A percentile compares a stretch with the other conserved stretches of the same genome.
Conservation (phyloP, 2,888 invertebrate genomes). For the Brenthis hecate region DNA sequence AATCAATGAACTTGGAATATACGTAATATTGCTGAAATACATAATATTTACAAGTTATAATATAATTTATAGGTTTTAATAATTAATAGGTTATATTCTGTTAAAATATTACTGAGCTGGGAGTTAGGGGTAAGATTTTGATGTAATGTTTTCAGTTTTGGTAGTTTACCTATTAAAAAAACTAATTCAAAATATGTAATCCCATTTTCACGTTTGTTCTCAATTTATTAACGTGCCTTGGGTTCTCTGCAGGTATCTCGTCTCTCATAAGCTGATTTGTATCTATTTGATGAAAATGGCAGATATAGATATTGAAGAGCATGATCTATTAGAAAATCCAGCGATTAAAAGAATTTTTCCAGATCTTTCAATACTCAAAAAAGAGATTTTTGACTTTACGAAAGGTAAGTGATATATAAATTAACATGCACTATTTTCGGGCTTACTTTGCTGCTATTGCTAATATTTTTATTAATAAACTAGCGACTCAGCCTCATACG, state of each 20-base stretch:
- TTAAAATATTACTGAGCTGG: too few relatives aligned
- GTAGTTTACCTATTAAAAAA: too few relatives aligned
- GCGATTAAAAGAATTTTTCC: constrained; percentile 58
- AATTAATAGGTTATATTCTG: too few relatives aligned
- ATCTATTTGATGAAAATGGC: constrained; percentile 39
- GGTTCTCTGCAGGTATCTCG: background rate
- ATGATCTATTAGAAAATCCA: constrained; percentile 65
- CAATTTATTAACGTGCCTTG: background rate
- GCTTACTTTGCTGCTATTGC: too few relatives aligned
- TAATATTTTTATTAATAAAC: too few relatives aligned
- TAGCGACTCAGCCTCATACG: too few relatives aligned
- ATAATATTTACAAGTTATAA: background rate
- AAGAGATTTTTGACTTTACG: constrained; percentile 49
- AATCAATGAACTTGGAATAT: too few relatives aligned
- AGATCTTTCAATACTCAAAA: constrained; percentile 57
- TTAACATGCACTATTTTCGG: too few relatives aligned
- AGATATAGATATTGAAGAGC: constrained; percentile 69
- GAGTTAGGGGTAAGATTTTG: too few relatives aligned
- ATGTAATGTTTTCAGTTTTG: too few relatives aligned
- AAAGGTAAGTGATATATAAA: constrained; percentile 48
- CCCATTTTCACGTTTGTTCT: too few relatives aligned
- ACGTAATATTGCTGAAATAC: background rate
- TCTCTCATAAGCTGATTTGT: background rate
- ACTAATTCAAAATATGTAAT: too few relatives aligned
- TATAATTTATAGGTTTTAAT: background rate